Evolutionary conservation across 2,888 invertebrate species (phyloP), one percentile per base, ranked within the genome.

Genomic region (Clusia tigrina): DNA sequence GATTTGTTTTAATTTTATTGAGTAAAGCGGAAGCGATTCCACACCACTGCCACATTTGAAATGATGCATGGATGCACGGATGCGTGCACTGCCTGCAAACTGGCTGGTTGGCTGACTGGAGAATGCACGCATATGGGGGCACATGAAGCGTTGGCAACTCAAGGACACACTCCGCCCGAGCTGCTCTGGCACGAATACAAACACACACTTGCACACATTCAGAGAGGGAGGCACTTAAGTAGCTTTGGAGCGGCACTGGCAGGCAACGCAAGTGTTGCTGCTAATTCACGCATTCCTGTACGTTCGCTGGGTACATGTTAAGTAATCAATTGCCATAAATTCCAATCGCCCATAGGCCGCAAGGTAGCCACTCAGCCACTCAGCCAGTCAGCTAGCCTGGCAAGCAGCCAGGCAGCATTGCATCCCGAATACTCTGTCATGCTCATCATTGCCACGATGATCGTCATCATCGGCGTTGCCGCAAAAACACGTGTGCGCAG

Each of bases 311-410:
- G 72, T 76, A 78, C 78, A 79, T 78, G 80, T 74, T 80, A 74
- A 79, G 74, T 79, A 79, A 80, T 80, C 80, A 79, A 79, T 80
- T 79, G 79, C 74, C 68, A 70, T 69, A 69, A 67, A 73, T 71
- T 70, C 67, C 66, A 62, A 3, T 22, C 20, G 55, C 42, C 51
- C 52, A 52, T 51, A 23, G 54, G 62, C 62, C 25, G 17, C 38
- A 60, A 26, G 42, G 42, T 17, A 10, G 3, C 12, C n/a, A 42
- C 9, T 12, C 32, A 12, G 12, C 32, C 6, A 32, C 32, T 12
- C 32, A 32, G 32, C 32, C 32, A 32, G 32, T 12, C 32, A 32
- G 32, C 32, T 12, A 32, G 32, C 32, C n/a, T n/a, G n/a, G n/a
- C 42, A 42, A 32, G 32, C 42, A 42, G n/a, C 9, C 42, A 42